These are phyloP conservation scores for Caenorhabditis briggsae DNA, from an alignment of 1,140 invertebrate genomes.

Conservation along the genomic window DNA sequence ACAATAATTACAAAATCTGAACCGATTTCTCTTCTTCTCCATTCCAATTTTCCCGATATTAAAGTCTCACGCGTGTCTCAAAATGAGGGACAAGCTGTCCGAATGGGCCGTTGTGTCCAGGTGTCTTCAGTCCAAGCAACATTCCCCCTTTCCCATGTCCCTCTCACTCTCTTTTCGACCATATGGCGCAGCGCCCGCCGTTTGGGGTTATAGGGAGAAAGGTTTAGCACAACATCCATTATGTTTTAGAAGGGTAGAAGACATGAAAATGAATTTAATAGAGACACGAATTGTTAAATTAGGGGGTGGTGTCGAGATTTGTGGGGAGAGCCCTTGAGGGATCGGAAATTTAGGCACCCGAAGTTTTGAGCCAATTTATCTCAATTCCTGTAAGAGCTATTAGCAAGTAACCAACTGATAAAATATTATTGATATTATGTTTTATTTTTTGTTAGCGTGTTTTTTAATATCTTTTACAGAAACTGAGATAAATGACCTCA, in stretches of 20 bases:
- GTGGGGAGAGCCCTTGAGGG: too few relatives aligned
- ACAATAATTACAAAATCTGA: constrained; percentile 28
- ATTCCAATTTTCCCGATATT: constrained; percentile 23
- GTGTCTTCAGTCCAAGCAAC: constrained; percentile 39
- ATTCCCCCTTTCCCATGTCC: background rate
- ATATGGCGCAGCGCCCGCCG: constrained; percentile 45
- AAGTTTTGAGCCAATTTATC: too few relatives aligned
- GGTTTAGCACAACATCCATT: constrained; percentile 42
- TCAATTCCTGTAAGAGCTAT: too few relatives aligned
- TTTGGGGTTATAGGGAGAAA: too few relatives aligned
- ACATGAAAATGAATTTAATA: constrained; percentile 6
- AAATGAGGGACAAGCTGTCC: constrained; percentile 53
- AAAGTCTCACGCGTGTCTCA: constrained; percentile 54
- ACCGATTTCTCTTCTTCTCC: too few relatives aligned
- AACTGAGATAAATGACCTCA: too few relatives aligned
- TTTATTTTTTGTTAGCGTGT: too few relatives aligned
- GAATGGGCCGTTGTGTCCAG: background rate
- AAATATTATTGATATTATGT: too few relatives aligned
- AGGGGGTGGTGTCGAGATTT: too few relatives aligned
- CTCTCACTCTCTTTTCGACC: constrained; percentile 18
- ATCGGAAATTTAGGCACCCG: too few relatives aligned
- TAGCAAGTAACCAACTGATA: too few relatives aligned
- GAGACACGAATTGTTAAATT: background rate
- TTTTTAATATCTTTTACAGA: too few relatives aligned
- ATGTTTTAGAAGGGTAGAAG: background rate